Evolutionary conservation across 92 coral and sea anemone genomes (phyloP), one percentile per base, ranked within the genome.

Genomic region (Pocillopora meandrina): DNA sequence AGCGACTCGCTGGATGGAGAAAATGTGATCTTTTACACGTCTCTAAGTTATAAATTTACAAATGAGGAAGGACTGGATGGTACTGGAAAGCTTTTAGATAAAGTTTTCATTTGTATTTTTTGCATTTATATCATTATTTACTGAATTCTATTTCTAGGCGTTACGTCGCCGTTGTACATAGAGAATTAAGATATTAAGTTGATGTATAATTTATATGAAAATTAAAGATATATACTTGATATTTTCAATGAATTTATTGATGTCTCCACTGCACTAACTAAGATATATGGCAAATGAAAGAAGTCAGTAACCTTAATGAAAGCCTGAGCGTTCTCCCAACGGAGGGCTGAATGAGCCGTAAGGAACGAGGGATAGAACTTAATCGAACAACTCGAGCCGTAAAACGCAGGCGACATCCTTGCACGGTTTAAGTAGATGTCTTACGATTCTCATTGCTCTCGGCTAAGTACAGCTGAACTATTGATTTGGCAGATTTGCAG

Each of bases 61-160:
- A 42, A 42, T 1, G 52, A 42, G 52, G 52, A 42, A 42, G 52
- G 52, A 42, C 4, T 42, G 52, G 8, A 42, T 3, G 2, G 52
- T 42, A 42, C 8, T 42, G 52, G 4, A 42, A 42, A 42, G 33
- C 76, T 35, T 81, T 12, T 81, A 81, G 77, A 61, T n/a, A 71
- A 70, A 70, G 60, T 81, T 81, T 31, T 66, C 60, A 68, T 58
- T 81, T 71, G 71, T 70, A 58, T 75, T 69, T 80, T 67, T 52
- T 34, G 23, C 20, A 69, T 70, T 70, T 69, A 81, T 80, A 80
- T 20, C 65, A 67, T 81, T 71, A 81, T 81, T 81, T 70, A 81
- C 85, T 17, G 56, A 66, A 70, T 56, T 20, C 33, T 71, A 56
- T 81, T 70, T 70, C 84, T 55, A 57, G 35, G 16, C 64, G 33